Conservation (phyloP, 1,140 invertebrate species). For the Antheraea pernyi region DNA sequence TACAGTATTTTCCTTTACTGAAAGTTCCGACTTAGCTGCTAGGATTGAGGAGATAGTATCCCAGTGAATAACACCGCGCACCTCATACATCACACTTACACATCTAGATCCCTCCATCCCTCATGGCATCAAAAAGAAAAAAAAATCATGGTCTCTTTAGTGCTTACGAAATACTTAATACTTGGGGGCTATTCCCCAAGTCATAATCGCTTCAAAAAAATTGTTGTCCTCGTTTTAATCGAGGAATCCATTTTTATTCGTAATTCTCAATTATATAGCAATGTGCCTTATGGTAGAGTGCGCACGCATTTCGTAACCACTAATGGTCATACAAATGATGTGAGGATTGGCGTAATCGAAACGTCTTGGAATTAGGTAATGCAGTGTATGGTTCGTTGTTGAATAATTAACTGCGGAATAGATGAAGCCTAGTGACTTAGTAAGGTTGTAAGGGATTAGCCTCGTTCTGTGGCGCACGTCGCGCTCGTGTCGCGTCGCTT, state of each 20-base stretch:
- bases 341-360: not conserved
- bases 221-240: not conserved
- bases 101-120: no score
- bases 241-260: not conserved
- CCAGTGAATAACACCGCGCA: no score
- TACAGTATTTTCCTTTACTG: no score
- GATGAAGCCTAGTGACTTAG: slow-evolving; percentile 1
- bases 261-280: not conserved
- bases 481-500: not conserved
- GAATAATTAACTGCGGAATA: not conserved
- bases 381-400: no score
- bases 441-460: not conserved
- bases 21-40: no score
- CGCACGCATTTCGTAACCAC: not conserved
- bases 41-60: no score
- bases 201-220: no score
- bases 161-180: no score
- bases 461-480: not conserved
- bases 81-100: no score
- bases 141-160: no score
- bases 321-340: not conserved
- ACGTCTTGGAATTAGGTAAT: not conserved
- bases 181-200: no score
- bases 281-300: not conserved
- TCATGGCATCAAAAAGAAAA: no score